These are phyloP conservation scores for Drosophila nigrodunni DNA, from an alignment of 1,140 invertebrate species.

Conservation along the genomic window DNA sequence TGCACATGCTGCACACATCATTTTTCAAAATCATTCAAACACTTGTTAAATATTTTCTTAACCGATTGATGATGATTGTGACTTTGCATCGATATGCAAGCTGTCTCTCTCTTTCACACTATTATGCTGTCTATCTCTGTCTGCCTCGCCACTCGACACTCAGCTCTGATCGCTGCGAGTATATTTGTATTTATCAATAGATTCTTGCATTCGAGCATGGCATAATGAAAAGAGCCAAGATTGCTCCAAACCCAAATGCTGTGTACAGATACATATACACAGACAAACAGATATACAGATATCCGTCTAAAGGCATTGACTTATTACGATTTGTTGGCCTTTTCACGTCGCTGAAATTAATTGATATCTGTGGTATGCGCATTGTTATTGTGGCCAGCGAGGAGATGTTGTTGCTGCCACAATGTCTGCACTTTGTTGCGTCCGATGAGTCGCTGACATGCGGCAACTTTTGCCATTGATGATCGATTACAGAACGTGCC, in stretches of 20 bases:
- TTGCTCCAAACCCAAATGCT: neutral
- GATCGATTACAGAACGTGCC: slow-evolving; percentile 81
- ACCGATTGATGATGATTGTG: slow-evolving; percentile 83
- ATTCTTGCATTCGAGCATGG: slow-evolving; percentile 35
- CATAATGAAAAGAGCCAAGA: slow-evolving; percentile 15
- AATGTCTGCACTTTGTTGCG: slow-evolving; percentile 54
- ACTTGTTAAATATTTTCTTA: slow-evolving; percentile 84
- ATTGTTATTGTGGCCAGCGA: slow-evolving; percentile 60
- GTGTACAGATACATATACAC: too few species aligned
- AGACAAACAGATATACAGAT: neutral
- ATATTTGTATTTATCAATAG: slow-evolving; percentile 83
- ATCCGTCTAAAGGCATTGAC: slow-evolving; percentile 65
- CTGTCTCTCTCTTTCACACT: neutral
- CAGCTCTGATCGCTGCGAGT: slow-evolving; percentile 1
- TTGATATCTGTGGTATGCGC: slow-evolving; percentile 82
- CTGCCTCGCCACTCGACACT: slow-evolving; percentile 56
- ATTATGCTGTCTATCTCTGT: slow-evolving; percentile 37
- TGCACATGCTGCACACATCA: slow-evolving; percentile 76
- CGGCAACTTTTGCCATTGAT: slow-evolving; percentile 76
- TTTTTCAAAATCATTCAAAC: slow-evolving; percentile 84
- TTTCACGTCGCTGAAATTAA: slow-evolving; percentile 81
- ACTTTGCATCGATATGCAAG: slow-evolving; percentile 46
- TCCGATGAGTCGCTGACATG: slow-evolving; percentile 45
- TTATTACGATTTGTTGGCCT: slow-evolving; percentile 83
- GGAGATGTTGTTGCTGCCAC: slow-evolving; percentile 44